phyloP scores from a whole-genome alignment of 2,113 vertebrate genomes.

The Callocephalon fimbriatum region DNA sequence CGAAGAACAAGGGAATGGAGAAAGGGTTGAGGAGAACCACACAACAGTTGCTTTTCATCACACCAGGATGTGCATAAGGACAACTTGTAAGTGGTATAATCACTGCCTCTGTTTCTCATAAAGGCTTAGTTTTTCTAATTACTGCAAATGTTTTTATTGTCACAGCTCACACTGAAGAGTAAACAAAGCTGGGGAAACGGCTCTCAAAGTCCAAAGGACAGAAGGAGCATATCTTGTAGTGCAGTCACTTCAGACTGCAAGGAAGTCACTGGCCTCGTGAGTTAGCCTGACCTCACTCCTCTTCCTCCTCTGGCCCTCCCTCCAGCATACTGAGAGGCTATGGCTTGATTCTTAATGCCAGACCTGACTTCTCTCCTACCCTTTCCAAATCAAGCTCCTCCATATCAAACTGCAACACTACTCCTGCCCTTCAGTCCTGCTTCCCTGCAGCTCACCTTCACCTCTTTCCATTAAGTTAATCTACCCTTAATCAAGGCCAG shows the following conservation, averaged over 20 bases:
- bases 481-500: neutral
- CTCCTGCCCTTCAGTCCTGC: neutral
- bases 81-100: conserved; percentile 29
- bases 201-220: neutral
- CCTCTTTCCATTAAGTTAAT: neutral
- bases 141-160: conserved; percentile 55
- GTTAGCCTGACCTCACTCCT: neutral
- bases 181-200: conserved; percentile 34
- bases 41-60: conserved; percentile 21
- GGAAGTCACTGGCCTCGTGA: neutral
- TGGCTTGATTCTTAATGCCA: neutral
- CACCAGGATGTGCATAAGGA: conserved; percentile 10
- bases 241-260: neutral
- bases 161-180: neutral
- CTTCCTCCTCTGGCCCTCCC: neutral
- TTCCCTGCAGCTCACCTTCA: neutral
- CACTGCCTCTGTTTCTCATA: conserved; percentile 40
- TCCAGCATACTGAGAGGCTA: neutral
- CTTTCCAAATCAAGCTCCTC: neutral
- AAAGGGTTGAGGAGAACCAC: neutral
- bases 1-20: neutral
- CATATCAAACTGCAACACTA: neutral
- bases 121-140: conserved; percentile 53
- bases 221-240: neutral
- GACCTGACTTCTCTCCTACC: neutral